Conservation (phyloP, 1,140 invertebrate species). For the fruit fly (Drosophila melanogaster) region Release_6_plus_ISO1_MT NT_033777.3:30712001-30712500, state of each 20-base stretch:
- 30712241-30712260: conserved; percentile 52
- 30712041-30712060: conserved; percentile 56
- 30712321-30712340: conserved; percentile 36
- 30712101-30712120: conserved; percentile 49
- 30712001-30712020: conserved; percentile 9
- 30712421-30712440: conserved; percentile 3
- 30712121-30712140: conserved; percentile 54
- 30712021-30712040: conserved; percentile 6
- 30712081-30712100: conserved; percentile 79
- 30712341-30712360: conserved; percentile 68
- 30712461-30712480: neutral
- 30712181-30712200: conserved; percentile 63
- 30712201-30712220: conserved; percentile 20
- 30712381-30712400: conserved; percentile 68
- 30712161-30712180: conserved; percentile 42
- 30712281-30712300: conserved; percentile 4
- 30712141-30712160: conserved; percentile 65
- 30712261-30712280: conserved; percentile 11
- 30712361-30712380: conserved; percentile 68
- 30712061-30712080: conserved; percentile 78
- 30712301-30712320: conserved; percentile 67
- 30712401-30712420: conserved; percentile 54
- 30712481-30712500: conserved; percentile 26
- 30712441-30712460: neutral
- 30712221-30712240: conserved; percentile 79